These are phyloP conservation scores for Drosophila algonquin DNA, from an alignment of 2,888 invertebrate species.

Conservation along the genomic window DNA sequence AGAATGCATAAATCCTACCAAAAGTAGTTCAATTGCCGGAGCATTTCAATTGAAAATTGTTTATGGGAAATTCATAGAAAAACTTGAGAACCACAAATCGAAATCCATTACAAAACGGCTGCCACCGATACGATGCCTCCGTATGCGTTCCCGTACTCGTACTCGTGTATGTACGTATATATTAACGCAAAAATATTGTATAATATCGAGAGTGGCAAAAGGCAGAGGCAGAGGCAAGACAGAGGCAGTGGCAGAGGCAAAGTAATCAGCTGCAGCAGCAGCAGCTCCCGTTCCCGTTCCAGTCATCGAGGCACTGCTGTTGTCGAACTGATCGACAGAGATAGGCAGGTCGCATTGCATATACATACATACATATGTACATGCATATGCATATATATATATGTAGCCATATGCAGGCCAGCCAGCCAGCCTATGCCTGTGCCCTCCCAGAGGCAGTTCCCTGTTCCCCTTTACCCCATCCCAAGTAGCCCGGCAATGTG, in stretches of 20 bases:
- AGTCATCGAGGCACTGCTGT: neutral
- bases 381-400: conserved; percentile 13
- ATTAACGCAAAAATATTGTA: conserved; percentile 71
- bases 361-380: conserved; percentile 14
- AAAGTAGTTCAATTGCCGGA: conserved; percentile 73
- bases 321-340: conserved; percentile 68
- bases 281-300: conserved; percentile 9
- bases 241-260: neutral
- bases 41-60: conserved; percentile 68
- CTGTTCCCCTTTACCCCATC: conserved; percentile 1
- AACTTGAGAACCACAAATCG: conserved; percentile 57
- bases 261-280: conserved; percentile 42
- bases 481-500: conserved; percentile 63
- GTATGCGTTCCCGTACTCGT: neutral
- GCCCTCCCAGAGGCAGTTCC: neutral
- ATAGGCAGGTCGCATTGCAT: conserved; percentile 55
- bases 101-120: conserved; percentile 62
- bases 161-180: conserved; percentile 18
- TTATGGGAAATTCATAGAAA: conserved; percentile 71
- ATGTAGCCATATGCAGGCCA: conserved; percentile 45
- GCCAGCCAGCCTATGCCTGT: conserved; percentile 14
- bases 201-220: conserved; percentile 55
- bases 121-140: conserved; percentile 10
- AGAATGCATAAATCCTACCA: conserved; percentile 42
- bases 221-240: conserved; percentile 14